Conservation (phyloP, 2,888 invertebrate genomes). For the Drosophila mimica region DNA sequence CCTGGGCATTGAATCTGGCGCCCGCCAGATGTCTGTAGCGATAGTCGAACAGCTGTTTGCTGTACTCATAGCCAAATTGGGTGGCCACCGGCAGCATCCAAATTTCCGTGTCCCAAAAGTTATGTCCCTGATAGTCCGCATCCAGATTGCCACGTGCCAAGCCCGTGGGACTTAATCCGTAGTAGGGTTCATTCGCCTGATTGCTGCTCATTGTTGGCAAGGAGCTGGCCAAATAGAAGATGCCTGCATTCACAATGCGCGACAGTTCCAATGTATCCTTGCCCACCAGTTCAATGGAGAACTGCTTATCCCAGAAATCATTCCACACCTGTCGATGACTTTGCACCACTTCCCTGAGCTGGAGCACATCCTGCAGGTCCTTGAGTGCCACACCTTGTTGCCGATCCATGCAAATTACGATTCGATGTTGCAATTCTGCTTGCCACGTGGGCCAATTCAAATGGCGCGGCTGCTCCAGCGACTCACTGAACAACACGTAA, state of each 20-base stretch:
- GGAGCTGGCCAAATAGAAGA: slow-evolving; percentile 87
- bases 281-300: slow-evolving; percentile 86
- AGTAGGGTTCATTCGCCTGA: slow-evolving; percentile 85
- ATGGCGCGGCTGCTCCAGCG: slow-evolving; percentile 63
- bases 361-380: slow-evolving; percentile 78
- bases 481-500: slow-evolving; percentile 72
- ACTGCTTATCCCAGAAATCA: slow-evolving; percentile 85
- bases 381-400: slow-evolving; percentile 85
- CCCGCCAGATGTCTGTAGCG: slow-evolving; percentile 86
- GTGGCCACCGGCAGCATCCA: slow-evolving; percentile 88
- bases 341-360: slow-evolving; percentile 80
- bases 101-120: slow-evolving; percentile 88
- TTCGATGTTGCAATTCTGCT: slow-evolving; percentile 83
- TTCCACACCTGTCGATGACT: slow-evolving; percentile 86
- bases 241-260: slow-evolving; percentile 86
- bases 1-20: slow-evolving; percentile 86
- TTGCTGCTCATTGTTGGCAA: slow-evolving; percentile 86
- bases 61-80: slow-evolving; percentile 86
- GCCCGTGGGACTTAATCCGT: slow-evolving; percentile 87
- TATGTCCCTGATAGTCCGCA: slow-evolving; percentile 86
- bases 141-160: slow-evolving; percentile 85
- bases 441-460: slow-evolving; percentile 68
- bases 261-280: slow-evolving; percentile 84
- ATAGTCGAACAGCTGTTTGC: slow-evolving; percentile 86
- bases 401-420: slow-evolving; percentile 86